Base-by-base conservation (phyloP, 2,797 vertebrate genomes). In the Pipistrellus kuhlii region DNA sequence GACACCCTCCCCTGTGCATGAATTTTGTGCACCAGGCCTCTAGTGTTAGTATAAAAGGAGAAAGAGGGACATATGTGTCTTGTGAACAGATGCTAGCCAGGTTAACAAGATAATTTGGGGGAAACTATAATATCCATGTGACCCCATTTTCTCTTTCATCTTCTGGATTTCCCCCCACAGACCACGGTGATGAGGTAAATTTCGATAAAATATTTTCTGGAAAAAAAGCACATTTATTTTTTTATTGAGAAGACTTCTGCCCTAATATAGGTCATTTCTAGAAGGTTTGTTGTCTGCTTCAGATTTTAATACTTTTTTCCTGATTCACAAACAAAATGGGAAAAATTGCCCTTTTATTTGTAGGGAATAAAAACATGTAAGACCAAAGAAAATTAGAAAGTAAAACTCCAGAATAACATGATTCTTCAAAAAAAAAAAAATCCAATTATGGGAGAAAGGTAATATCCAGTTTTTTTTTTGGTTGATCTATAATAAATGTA, bases 401-500 rank as follows among this genome's bases (percentile, higher is more conserved):
- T 32, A 81, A 95, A 95, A 91, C 66, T 94, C 73, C 46, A 90
- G 81, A 94, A 94, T 94, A 94, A 94, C 77, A 53, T 14, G 68
- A 95, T 94, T 95, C 94, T 95, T 96, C 59, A 88, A 89, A 93
- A 97, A 62, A 59, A 62, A 14, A 62, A 96, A 97, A 96, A 87
- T 93, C 93, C 93, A 94, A 96, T 97, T 92, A 95, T 85, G 82
- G 85, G 80, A 94, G 66, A 96, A 62, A 92, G 90, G 94, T 96
- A 95, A 96, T 96, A 96, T 68, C 90, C 80, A 93, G 87, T 85
- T 97, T 82, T 91, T 95, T 95, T 92, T 96, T 94, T 86, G 92
- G 95, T 94, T 96, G 96, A 96, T 86, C 92, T 95, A 92, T 95
- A 95, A 96, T 96, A 94, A 95, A 97, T 93, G 93, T 92, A 96